A percentile compares a stretch with the other conserved stretches of the same genome.
Evolutionary conservation across 1,140 invertebrate genomes (phyloP).

Genomic region (Grapholita molesta): DNA sequence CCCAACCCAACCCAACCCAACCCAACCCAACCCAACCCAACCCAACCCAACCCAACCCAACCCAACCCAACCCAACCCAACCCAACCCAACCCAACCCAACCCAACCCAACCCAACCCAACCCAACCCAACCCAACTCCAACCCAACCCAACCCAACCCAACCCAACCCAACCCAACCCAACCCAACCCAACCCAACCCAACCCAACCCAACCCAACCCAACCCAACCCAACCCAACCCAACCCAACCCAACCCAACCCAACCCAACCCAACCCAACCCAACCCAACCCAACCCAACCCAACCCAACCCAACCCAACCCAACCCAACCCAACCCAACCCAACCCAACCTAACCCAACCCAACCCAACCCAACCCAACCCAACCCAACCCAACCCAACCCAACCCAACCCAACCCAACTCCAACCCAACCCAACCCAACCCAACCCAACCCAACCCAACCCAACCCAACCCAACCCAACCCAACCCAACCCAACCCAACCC

Average conservation of each 20-base stretch:
- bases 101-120: constrained; percentile 18
- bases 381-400: constrained; percentile 2
- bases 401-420: constrained; percentile 25
- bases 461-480: constrained; percentile 31
- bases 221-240: constrained; percentile 18
- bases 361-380: constrained; percentile 25
- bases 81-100: constrained; percentile 25
- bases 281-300: constrained; percentile 25
- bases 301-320: constrained; percentile 23
- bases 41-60: constrained; percentile 26
- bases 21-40: constrained; percentile 21
- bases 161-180: constrained; percentile 11
- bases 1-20: constrained; percentile 19
- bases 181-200: constrained; percentile 7
- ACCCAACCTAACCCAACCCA: constrained; percentile 18
- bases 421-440: too few species aligned
- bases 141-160: too few species aligned
- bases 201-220: constrained; percentile 9
- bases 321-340: constrained; percentile 26
- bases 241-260: constrained; percentile 15
- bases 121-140: too few species aligned
- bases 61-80: constrained; percentile 19
- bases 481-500: constrained; percentile 30
- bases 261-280: constrained; percentile 17
- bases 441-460: constrained; percentile 22